Evolutionary conservation across 2,797 vertebrate species (phyloP).

Genomic region (Trichosurus vulpecula): DNA sequence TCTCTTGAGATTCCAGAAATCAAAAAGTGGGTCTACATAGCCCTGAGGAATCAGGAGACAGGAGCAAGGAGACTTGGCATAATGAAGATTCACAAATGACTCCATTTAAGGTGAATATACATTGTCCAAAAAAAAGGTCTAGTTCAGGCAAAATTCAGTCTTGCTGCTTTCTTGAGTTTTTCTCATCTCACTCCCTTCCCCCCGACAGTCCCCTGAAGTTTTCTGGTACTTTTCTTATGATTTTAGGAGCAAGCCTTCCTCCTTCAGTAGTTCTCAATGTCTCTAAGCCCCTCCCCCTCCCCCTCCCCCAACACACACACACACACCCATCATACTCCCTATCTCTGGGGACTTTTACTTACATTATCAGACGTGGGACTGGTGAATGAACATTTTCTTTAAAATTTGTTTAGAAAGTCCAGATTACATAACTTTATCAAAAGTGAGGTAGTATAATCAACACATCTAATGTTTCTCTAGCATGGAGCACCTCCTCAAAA

Average conservation of each 20-base stretch:
- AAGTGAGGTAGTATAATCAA: not conserved
- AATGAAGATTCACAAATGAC: constrained; percentile 66
- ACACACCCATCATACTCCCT: not conserved
- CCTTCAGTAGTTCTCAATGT: not conserved
- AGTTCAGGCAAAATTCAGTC: constrained; percentile 52
- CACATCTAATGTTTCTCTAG: not conserved
- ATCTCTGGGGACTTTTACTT: not conserved
- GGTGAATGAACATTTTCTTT: not conserved
- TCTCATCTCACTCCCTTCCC: not conserved
- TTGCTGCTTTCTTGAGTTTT: constrained; percentile 53
- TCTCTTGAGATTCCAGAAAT: constrained; percentile 66
- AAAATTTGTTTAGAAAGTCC: not conserved
- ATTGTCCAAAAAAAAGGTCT: constrained; percentile 68
- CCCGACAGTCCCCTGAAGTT: constrained; percentile 57
- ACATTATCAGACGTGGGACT: not conserved
- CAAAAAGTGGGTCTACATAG: constrained; percentile 52
- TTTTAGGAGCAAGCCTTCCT: constrained; percentile 19
- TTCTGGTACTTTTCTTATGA: constrained; percentile 18
- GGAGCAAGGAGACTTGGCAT: constrained; percentile 63
- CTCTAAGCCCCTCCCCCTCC: not conserved
- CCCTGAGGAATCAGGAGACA: constrained; percentile 43
- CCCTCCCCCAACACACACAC: not conserved
- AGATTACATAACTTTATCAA: not conserved
- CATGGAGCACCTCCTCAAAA: not conserved
- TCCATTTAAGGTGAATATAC: constrained; percentile 65